Conservation (phyloP, 2,797 vertebrate genomes). For the Urosaurus nigricauda region DNA sequence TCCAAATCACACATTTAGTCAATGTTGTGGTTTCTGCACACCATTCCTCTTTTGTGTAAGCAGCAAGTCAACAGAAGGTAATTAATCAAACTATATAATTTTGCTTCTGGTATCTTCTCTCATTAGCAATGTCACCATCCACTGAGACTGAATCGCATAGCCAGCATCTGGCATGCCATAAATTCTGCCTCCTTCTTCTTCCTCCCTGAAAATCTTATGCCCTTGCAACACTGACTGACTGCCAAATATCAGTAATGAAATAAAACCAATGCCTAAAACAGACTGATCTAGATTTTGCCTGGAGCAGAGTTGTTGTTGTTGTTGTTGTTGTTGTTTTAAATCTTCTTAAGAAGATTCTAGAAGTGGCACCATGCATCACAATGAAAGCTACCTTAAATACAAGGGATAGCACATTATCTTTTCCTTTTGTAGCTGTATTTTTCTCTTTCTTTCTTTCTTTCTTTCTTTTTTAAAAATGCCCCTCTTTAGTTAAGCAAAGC, state of each 20-base stretch:
- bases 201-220: slow-evolving; percentile 33
- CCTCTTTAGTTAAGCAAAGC: slow-evolving; percentile 18
- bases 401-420: not conserved
- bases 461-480: not conserved
- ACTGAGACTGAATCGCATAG: slow-evolving; percentile 31
- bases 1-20: slow-evolving; percentile 57
- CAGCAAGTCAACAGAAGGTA: slow-evolving; percentile 45
- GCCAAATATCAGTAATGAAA: slow-evolving; percentile 39
- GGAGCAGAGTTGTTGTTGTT: slow-evolving; percentile 54
- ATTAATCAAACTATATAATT: slow-evolving; percentile 56
- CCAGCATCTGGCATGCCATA: slow-evolving; percentile 52
- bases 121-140: slow-evolving; percentile 41
- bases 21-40: slow-evolving; percentile 8
- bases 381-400: slow-evolving; percentile 20
- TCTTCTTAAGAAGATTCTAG: slow-evolving; percentile 34
- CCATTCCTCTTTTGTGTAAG: slow-evolving; percentile 27
- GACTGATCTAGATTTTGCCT: slow-evolving; percentile 66
- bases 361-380: slow-evolving; percentile 42
- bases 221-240: slow-evolving; percentile 31
- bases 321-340: too few species aligned
- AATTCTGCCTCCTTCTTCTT: slow-evolving; percentile 56
- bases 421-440: slow-evolving; percentile 38
- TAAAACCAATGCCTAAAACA: slow-evolving; percentile 57
- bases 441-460: too few species aligned
- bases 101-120: slow-evolving; percentile 42